Base-by-base conservation (phyloP, 2,888 invertebrate species). In the Oegoconia quadripuncta region DNA sequence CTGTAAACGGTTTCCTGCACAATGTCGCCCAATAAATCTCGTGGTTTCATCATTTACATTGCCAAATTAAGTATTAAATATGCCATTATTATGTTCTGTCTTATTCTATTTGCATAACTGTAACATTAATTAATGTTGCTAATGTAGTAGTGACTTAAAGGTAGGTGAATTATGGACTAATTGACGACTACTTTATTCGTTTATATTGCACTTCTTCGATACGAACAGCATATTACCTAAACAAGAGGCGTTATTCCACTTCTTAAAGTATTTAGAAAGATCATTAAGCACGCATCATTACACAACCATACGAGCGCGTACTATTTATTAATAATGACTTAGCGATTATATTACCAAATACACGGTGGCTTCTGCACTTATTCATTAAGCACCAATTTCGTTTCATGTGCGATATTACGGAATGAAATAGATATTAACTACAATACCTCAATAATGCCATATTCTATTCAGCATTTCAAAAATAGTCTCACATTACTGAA, bases 221-320 rank as follows among this genome's bases (percentile, higher is more conserved):
- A 17, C 29, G 12, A 20, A 15, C 11, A 9, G 18, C 30, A 28
- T 23, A 41, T 28, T 35, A 29, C 29, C n/a, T 13, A 39, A 39
- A 27, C 30, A 32, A 32, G 27, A 30, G 12, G 23, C 32, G 34
- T 30, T 15, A 37, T 32, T 20, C 13, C 27, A 26, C 34, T 41
- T 35, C 37, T 36, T 34, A 35, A 36, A 33, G 34, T 29, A 44
- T 48, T 48, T 34, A 44, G 40, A 50, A 38, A 51, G 37, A 44
- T 39, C 46, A 49, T 52, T 55, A 52, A 48, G 39, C 25, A 32
- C 42, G 25, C 42, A 39, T 34, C 38, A 38, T 37, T 38, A 40
- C 28, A 39, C n/a, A 29, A 22, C 27, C 38, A 36, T 40, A 34
- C 37, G 32, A 26, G 25, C 36, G 34, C 34, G 18, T 20, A 26